Conservation (phyloP, 2,797 vertebrate species). For the Helarctos malayanus region DNA sequence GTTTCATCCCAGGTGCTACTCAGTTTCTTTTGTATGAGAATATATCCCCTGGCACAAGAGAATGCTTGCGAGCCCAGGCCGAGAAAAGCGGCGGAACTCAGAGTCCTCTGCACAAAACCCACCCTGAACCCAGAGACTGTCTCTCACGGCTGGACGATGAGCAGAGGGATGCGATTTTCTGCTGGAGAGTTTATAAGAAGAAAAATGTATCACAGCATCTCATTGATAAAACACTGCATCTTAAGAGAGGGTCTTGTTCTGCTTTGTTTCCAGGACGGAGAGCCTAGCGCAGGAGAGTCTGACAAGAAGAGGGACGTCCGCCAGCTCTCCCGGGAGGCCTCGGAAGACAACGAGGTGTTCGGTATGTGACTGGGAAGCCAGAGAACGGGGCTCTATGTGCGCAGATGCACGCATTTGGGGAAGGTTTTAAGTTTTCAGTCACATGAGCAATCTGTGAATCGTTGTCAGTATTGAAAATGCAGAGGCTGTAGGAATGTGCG, state of each 20-base stretch:
- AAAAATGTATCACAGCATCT: not conserved
- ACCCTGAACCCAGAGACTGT: rapidly evolving
- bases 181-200: not conserved
- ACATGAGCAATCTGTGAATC: rapidly evolving
- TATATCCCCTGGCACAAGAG: rapidly evolving
- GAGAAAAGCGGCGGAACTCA: not conserved
- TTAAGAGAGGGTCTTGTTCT: conserved; percentile 17
- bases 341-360: conserved; percentile 90
- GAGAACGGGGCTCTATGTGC: rapidly evolving
- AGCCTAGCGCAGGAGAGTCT: conserved; percentile 77
- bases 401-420: rapidly evolving
- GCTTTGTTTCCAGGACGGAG: conserved; percentile 81
- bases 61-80: rapidly evolving
- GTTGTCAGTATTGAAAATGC: rapidly evolving
- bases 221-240: not conserved
- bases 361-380: conserved; percentile 81
- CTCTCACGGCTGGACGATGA: too few species aligned
- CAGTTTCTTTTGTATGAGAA: not conserved
- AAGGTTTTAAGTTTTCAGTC: not conserved
- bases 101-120: not conserved
- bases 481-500: rapidly evolving
- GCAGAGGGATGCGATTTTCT: not conserved
- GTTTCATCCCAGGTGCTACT: rapidly evolving
- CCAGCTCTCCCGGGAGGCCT: conserved; percentile 80
- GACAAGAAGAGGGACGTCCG: conserved; percentile 68